A percentile compares a stretch with the other conserved stretches of the same genome.
phyloP scores from a whole-genome alignment of 2,888 invertebrate genomes.

The Drosophila tanythrix region DNA sequence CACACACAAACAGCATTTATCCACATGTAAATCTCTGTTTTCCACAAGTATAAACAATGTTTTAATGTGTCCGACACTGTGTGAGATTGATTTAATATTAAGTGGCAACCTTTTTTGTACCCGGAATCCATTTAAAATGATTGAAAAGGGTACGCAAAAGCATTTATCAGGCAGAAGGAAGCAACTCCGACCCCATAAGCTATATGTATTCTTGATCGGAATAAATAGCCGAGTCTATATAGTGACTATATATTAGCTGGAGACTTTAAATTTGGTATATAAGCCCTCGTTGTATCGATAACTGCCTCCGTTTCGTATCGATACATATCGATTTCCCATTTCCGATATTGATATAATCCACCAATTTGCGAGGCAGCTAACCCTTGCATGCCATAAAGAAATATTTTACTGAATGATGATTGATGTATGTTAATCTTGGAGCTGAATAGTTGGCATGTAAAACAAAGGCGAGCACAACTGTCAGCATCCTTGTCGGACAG shows the following conservation, averaged over 20 bases:
- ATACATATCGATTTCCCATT: background rate
- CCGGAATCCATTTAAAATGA: background rate
- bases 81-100: background rate
- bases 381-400: background rate
- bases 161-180: background rate
- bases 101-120: background rate
- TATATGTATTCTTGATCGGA: background rate
- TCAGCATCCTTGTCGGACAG: constrained; percentile 43
- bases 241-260: background rate
- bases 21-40: background rate
- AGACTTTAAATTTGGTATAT: background rate
- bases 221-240: background rate
- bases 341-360: background rate
- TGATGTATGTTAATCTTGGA: constrained; percentile 33
- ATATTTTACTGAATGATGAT: constrained; percentile 33
- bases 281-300: background rate
- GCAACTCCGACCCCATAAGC: background rate
- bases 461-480: constrained; percentile 66
- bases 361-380: background rate
- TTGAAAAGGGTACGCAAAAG: background rate
- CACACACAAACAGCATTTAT: background rate
- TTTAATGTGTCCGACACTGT: constrained; percentile 4
- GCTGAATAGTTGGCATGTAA: constrained; percentile 51
- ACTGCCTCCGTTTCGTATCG: background rate
- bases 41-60: background rate